A percentile compares a stretch with the other conserved stretches of the same genome.
Evolutionary conservation across 2,797 vertebrate genomes (phyloP).

Genomic region (Apogon hyalosoma): DNA sequence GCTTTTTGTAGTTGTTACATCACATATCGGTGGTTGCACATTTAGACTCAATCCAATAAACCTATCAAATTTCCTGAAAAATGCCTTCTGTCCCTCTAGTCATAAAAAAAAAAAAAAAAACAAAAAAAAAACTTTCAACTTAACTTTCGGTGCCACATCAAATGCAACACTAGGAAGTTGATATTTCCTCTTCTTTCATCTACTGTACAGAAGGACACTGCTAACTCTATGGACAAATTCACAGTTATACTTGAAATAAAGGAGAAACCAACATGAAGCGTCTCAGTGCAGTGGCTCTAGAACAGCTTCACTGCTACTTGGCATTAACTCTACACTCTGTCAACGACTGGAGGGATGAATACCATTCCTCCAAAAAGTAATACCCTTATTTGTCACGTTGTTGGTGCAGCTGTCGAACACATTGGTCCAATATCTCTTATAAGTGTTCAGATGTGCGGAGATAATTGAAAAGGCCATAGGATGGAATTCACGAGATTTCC

Average conservation of each 20-base stretch:
- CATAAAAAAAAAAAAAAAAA: not conserved
- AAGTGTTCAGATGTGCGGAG: too few relatives aligned
- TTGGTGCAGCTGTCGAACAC: too few relatives aligned
- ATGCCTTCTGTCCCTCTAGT: slow-evolving; percentile 13
- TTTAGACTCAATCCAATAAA: slow-evolving; percentile 43
- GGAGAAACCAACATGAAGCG: not conserved
- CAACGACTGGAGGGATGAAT: too few relatives aligned
- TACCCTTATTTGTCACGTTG: too few relatives aligned
- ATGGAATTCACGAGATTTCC: too few relatives aligned
- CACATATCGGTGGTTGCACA: slow-evolving; percentile 27
- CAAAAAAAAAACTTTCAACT: slow-evolving; percentile 16
- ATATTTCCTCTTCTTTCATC: slow-evolving; percentile 1
- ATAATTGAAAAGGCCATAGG: too few relatives aligned
- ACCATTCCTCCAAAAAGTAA: too few relatives aligned
- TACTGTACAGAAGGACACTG: not conserved
- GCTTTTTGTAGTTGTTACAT: slow-evolving; percentile 44
- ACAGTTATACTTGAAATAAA: not conserved
- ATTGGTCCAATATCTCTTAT: too few relatives aligned
- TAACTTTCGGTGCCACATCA: slow-evolving; percentile 24
- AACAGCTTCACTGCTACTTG: too few relatives aligned
- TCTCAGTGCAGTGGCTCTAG: too few relatives aligned
- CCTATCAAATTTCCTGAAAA: slow-evolving; percentile 18
- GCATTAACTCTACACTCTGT: too few relatives aligned
- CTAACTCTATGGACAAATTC: not conserved
- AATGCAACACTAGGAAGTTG: slow-evolving; percentile 17